These are phyloP conservation scores for Mythimna albipuncta DNA, from an alignment of 2,888 invertebrate genomes.

Conservation along the genomic window DNA sequence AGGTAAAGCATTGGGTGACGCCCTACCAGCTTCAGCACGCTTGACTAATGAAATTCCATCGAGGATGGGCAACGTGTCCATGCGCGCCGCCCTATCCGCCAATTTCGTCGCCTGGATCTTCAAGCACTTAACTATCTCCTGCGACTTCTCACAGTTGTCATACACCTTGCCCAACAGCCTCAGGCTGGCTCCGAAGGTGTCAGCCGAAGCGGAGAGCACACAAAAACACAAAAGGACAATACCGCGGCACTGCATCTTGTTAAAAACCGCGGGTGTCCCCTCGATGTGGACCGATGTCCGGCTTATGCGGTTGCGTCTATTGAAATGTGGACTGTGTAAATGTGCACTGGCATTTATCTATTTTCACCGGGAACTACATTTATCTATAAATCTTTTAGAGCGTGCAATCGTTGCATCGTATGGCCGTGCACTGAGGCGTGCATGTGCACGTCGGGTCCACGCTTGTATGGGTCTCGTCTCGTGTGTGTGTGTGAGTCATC, in stretches of 20 bases:
- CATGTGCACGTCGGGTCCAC: conserved; percentile 49
- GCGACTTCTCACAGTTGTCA: conserved; percentile 91
- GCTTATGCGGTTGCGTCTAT: conserved; percentile 81
- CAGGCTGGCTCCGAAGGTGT: conserved; percentile 84
- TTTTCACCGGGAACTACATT: conserved; percentile 91
- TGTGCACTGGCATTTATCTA: conserved; percentile 90
- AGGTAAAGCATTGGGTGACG: conserved; percentile 87
- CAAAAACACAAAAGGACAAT: conserved; percentile 83
- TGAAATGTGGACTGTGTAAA: conserved; percentile 88
- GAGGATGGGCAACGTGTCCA: conserved; percentile 91
- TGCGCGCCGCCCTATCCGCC: conserved; percentile 92
- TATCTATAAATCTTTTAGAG: conserved; percentile 91
- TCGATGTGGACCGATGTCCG: conserved; percentile 70
- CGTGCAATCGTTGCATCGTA: conserved; percentile 90
- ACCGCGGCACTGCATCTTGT: conserved; percentile 87
- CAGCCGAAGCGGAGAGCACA: conserved; percentile 80
- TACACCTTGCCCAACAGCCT: conserved; percentile 90
- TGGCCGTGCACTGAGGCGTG: conserved; percentile 87
- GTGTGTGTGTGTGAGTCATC: conserved; percentile 72
- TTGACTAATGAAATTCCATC: conserved; percentile 92
- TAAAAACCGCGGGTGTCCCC: conserved; percentile 83
- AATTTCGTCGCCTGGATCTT: conserved; percentile 93
- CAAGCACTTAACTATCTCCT: conserved; percentile 93
- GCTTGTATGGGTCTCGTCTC: conserved; percentile 69
- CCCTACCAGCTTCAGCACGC: conserved; percentile 83